Evolutionary conservation across 2,797 vertebrate genomes (phyloP).

Genomic region (Acipenser oxyrinchus): DNA sequence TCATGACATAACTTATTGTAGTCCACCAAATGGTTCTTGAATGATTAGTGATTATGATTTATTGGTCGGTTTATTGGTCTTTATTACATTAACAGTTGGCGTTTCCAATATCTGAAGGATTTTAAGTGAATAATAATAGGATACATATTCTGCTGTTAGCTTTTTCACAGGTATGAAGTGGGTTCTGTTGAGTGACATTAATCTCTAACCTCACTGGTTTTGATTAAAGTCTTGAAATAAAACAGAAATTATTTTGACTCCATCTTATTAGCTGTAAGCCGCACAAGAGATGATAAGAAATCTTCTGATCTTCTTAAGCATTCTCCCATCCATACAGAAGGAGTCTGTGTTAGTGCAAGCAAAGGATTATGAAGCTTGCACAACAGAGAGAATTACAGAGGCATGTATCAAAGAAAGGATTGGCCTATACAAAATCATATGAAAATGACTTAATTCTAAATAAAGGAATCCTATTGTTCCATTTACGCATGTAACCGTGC

Average conservation of each 20-base stretch:
- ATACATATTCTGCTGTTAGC: not conserved
- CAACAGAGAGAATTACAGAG: not conserved
- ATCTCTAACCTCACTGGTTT: slow-evolving; percentile 32
- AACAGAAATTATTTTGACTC: slow-evolving; percentile 19
- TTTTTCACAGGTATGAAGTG: slow-evolving; percentile 10
- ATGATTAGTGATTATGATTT: slow-evolving; percentile 30
- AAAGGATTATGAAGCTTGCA: slow-evolving; percentile 14
- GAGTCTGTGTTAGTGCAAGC: slow-evolving; percentile 9
- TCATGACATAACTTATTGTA: too few relatives aligned
- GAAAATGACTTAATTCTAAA: too few relatives aligned
- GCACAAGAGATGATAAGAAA: slow-evolving; percentile 21
- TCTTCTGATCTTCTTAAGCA: slow-evolving; percentile 25
- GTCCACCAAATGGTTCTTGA: slow-evolving; percentile 14
- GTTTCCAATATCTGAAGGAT: slow-evolving; percentile 1
- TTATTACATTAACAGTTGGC: slow-evolving; percentile 3
- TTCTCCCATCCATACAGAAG: slow-evolving; percentile 20
- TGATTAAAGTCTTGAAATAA: slow-evolving; percentile 34
- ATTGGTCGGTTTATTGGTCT: too few relatives aligned
- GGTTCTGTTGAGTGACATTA: slow-evolving; percentile 49
- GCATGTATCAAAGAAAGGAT: not conserved
- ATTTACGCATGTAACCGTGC: too few relatives aligned
- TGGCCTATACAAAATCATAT: too few relatives aligned
- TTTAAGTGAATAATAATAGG: slow-evolving; percentile 11
- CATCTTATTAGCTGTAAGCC: slow-evolving; percentile 21
- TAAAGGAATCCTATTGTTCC: too few relatives aligned